phyloP scores from a whole-genome alignment of 1,140 invertebrate genomes.

The Anagrus nilaparvatae region DNA sequence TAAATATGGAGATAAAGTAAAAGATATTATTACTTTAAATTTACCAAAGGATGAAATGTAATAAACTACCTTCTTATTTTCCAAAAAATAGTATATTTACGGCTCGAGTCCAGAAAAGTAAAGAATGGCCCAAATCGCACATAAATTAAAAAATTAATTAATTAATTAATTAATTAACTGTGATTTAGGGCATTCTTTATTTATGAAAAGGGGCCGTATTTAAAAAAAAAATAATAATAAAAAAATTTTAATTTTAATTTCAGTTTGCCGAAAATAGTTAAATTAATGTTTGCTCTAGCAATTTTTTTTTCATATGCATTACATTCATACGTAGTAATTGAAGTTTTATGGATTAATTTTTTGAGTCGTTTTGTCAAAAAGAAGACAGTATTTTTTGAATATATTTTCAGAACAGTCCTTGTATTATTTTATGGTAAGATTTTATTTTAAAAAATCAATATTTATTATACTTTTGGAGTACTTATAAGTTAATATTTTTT shows the following conservation, averaged over 20 bases:
- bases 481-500: too few relatives aligned
- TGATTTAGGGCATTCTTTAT: not conserved
- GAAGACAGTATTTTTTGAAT: constrained; percentile 48
- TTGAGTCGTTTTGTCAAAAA: constrained; percentile 45
- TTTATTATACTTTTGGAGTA: too few relatives aligned
- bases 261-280: constrained; percentile 72
- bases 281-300: constrained; percentile 73
- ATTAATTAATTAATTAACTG: too few relatives aligned
- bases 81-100: too few relatives aligned
- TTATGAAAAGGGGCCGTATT: too few relatives aligned
- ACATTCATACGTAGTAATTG: constrained; percentile 89
- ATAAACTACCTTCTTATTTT: too few relatives aligned
- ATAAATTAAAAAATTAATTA: too few relatives aligned
- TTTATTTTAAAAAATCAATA: too few relatives aligned
- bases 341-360: constrained; percentile 77
- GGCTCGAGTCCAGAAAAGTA: too few relatives aligned
- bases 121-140: too few relatives aligned
- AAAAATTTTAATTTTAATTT: too few relatives aligned
- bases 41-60: constrained; percentile 49
- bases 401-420: constrained; percentile 50
- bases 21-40: constrained; percentile 64
- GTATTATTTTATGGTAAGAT: constrained; percentile 70
- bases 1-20: constrained; percentile 55
- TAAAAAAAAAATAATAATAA: too few relatives aligned
- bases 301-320: constrained; percentile 86